These are phyloP conservation scores for Eubasilissa regina DNA, from an alignment of 1,140 invertebrate genomes.

Conservation along the genomic window DNA sequence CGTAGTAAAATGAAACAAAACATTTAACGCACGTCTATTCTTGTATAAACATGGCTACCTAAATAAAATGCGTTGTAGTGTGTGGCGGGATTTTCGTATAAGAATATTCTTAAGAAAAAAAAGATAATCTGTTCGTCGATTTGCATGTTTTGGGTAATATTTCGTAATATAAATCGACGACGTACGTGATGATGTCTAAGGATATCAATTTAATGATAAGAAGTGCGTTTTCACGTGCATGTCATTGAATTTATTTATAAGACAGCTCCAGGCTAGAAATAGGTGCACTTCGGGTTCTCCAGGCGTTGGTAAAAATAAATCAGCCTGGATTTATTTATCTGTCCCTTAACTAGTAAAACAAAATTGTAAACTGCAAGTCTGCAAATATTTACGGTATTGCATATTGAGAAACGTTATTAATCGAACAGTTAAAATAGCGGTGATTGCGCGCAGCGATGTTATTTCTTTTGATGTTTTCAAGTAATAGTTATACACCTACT, in stretches of 20 bases:
- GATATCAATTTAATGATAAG: conserved; percentile 2
- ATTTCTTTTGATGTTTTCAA: conserved; percentile 44
- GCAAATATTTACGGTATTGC: conserved; percentile 52
- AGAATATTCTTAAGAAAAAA: conserved; percentile 49
- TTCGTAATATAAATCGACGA: neutral
- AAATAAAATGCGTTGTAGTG: conserved; percentile 28
- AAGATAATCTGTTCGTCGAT: conserved; percentile 1
- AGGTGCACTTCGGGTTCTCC: conserved; percentile 73
- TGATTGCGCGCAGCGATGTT: conserved; percentile 36
- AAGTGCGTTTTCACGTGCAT: conserved; percentile 58
- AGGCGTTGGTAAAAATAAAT: conserved; percentile 73
- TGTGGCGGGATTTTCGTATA: conserved; percentile 52
- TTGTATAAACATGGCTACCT: conserved; percentile 43
- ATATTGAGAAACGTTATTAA: conserved; percentile 36
- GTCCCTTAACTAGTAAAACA: conserved; percentile 46
- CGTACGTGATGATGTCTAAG: neutral
- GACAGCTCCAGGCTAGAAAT: conserved; percentile 72
- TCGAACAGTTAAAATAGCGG: conserved; percentile 34
- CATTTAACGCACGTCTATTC: conserved; percentile 15
- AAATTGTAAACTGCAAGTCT: conserved; percentile 50
- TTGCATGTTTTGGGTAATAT: conserved; percentile 25
- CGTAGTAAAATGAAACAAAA: conserved; percentile 31
- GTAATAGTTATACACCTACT: conserved; percentile 41
- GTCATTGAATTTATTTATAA: conserved; percentile 74
- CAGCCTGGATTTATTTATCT: conserved; percentile 67